Evolutionary conservation across 2,888 invertebrate genomes (phyloP), one percentile per base, ranked within the genome.

Genomic region (Nudaria mundana): DNA sequence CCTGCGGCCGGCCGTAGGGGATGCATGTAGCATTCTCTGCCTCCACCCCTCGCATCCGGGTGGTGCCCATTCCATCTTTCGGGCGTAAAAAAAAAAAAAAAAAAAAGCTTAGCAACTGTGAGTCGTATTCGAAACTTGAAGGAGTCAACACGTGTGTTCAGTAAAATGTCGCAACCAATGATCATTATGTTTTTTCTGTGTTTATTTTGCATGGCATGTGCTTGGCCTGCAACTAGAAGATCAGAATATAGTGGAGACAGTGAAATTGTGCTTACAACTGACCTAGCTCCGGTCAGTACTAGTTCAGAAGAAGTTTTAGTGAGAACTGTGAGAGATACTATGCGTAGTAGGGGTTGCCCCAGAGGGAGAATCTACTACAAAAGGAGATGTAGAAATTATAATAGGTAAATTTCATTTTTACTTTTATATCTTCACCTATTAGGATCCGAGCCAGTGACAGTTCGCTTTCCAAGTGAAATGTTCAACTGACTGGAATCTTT

Each of bases 101-200:
- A n/a, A n/a, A n/a, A n/a, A n/a, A n/a, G n/a, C n/a, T n/a, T 10
- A 15, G 24, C 11, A 4, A 15, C 11, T n/a, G 15, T 16, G 6
- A 33, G 33, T 33, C 24, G 15, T 24, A 15, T 24, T 24, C 8
- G 11, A 33, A 8, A 5, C 8, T 23, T 13, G 11, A 24, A 33
- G 5, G 1, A 3, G 11, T 7, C 11, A 11, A 11, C 5, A 16
- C 24, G 24, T 12, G 10, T 14, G 4, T n/a, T 33, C 1, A 7
- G 8, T 15, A 23, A 24, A 7, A 39, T 39, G 39, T 13, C 39
- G n/a, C 13, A 22, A 8, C 23, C 12, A 29, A 24, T 34, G 33
- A n/a, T 33, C n/a, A 7, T 3, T 16, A 7, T 34, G 18, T 34
- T 39, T 39, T 39, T 39, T 18, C 33, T 39, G 16, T 33, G 39